Percentiles rank a stretch among this genome's conserved stretches.
phyloP scores from a whole-genome alignment of 2,797 vertebrate genomes.

The Molossus molossus region DNA sequence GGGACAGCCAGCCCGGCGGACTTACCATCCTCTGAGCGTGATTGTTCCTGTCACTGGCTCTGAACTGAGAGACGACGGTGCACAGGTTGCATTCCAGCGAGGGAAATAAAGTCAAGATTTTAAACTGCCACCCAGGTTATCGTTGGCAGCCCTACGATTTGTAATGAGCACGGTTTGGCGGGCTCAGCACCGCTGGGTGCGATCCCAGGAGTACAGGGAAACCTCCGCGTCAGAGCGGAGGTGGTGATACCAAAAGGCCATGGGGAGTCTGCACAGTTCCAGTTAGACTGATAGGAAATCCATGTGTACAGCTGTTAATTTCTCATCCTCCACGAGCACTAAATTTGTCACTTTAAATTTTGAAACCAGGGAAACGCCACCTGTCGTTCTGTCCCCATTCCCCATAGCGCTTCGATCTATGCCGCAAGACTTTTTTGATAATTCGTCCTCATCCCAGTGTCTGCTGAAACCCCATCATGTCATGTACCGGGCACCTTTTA shows the following conservation, averaged over 20 bases:
- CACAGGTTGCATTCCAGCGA: not conserved
- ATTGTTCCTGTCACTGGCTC: slow-evolving; percentile 49
- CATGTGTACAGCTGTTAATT: slow-evolving; percentile 87
- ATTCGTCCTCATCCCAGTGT: slow-evolving; percentile 88
- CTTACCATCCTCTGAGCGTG: slow-evolving; percentile 67
- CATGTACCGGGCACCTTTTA: slow-evolving; percentile 91
- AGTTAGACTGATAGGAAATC: slow-evolving; percentile 86
- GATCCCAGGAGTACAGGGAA: slow-evolving; percentile 38
- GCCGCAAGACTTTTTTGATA: slow-evolving; percentile 89
- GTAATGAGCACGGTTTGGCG: not conserved
- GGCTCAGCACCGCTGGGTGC: slow-evolving; percentile 54
- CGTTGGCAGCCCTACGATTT: slow-evolving; percentile 70
- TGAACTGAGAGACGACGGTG: slow-evolving; percentile 58
- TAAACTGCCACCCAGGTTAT: slow-evolving; percentile 67
- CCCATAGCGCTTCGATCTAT: slow-evolving; percentile 86
- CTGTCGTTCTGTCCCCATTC: slow-evolving; percentile 87
- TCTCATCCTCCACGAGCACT: slow-evolving; percentile 89
- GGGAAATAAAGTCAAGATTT: slow-evolving; percentile 80
- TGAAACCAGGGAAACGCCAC: slow-evolving; percentile 91
- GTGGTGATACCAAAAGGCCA: slow-evolving; percentile 80
- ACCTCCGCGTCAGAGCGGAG: slow-evolving; percentile 78
- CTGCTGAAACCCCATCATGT: slow-evolving; percentile 88
- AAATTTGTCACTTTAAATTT: slow-evolving; percentile 92
- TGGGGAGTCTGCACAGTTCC: slow-evolving; percentile 82
- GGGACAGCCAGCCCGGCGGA: slow-evolving; percentile 73